These are phyloP conservation scores for Gambusia affinis DNA, from an alignment of 2,113 vertebrate genomes.

Conservation along the genomic window DNA sequence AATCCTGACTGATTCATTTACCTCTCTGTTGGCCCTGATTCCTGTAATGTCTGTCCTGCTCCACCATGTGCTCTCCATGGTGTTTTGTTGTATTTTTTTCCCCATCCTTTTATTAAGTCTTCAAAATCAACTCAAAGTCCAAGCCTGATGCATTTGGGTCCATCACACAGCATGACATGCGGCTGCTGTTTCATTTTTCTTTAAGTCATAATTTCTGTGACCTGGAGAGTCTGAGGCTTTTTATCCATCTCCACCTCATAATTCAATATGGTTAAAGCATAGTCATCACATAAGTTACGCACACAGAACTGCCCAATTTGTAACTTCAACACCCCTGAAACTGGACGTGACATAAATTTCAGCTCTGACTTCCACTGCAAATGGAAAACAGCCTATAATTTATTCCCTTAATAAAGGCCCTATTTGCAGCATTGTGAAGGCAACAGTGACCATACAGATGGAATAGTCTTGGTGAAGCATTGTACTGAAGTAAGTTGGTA, in stretches of 20 bases:
- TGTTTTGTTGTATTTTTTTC: no score
- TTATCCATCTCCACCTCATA: background rate
- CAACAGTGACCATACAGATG: constrained; percentile 53
- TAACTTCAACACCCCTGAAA: background rate
- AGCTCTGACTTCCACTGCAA: background rate
- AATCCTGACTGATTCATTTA: no score
- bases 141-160: no score
- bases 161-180: no score
- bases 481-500: constrained; percentile 45
- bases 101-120: no score
- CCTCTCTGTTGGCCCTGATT: no score
- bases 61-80: no score
- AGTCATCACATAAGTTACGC: constrained; percentile 10
- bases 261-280: background rate
- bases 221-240: no score
- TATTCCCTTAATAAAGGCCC: constrained; percentile 35
- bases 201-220: no score
- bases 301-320: constrained; percentile 13
- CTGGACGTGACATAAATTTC: background rate
- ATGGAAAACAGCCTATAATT: constrained; percentile 8
- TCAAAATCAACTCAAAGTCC: no score
- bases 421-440: constrained; percentile 45
- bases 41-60: no score
- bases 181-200: no score
- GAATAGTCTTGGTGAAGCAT: constrained; percentile 41